Percentiles rank a stretch among this genome's conserved stretches.
Conservation (phyloP, 1,140 invertebrate species). For the Andrena cerasifolii region DNA sequence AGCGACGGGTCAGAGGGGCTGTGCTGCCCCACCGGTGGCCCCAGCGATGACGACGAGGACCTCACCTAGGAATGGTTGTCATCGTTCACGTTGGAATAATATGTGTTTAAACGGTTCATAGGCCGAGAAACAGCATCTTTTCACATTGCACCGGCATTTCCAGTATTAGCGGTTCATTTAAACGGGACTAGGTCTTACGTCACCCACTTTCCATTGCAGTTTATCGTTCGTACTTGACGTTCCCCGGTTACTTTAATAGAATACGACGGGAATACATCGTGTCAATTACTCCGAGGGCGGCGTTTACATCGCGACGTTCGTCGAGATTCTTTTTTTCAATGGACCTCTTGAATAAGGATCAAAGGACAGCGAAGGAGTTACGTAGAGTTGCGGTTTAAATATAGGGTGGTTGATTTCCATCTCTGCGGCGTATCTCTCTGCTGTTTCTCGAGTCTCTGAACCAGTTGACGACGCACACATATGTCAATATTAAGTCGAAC, state of each 20-base stretch:
- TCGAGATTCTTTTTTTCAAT: background rate
- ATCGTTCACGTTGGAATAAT: slow-evolving; percentile 36
- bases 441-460: slow-evolving; percentile 63
- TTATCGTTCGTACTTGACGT: background rate
- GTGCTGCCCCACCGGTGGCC: slow-evolving; percentile 89
- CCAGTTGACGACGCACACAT: slow-evolving; percentile 53
- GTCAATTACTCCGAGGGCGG: slow-evolving; percentile 53
- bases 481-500: slow-evolving; percentile 66
- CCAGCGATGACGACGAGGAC: slow-evolving; percentile 84
- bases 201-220: background rate
- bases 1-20: slow-evolving; percentile 91
- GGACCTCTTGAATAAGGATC: background rate
- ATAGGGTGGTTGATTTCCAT: background rate
- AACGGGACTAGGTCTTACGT: background rate
- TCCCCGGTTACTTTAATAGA: background rate
- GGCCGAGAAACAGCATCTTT: slow-evolving; percentile 44
- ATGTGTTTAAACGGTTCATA: slow-evolving; percentile 45
- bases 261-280: background rate
- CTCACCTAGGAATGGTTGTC: slow-evolving; percentile 73
- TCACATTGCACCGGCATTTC: background rate
- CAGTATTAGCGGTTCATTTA: background rate
- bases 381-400: no score
- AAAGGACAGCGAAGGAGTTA: no score
- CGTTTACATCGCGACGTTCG: background rate
- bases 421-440: slow-evolving; percentile 18